Evolutionary conservation across 1,140 invertebrate species (phyloP).

Genomic region (Hyposmocoma kahamanoa): DNA sequence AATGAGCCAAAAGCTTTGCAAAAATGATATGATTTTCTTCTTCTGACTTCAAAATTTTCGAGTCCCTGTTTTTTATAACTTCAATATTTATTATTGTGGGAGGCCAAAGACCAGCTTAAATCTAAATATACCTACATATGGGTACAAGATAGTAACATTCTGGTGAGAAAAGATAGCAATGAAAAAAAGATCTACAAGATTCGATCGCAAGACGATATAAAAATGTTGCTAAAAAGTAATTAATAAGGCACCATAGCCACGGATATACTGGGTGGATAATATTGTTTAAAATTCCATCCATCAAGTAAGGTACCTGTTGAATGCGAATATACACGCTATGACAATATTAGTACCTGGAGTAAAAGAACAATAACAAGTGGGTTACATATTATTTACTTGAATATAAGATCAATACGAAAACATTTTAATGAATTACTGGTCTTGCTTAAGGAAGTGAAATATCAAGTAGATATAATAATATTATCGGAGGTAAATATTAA

Average conservation of each 20-base stretch:
- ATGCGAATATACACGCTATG: not conserved
- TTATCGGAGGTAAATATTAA: slow-evolving; percentile 9
- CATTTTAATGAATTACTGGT: slow-evolving; percentile 7
- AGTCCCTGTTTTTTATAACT: too few species aligned
- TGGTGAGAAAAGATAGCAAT: slow-evolving; percentile 1
- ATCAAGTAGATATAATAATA: slow-evolving; percentile 7
- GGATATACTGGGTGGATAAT: not conserved
- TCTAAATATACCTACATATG: slow-evolving; percentile 7
- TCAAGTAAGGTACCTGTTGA: not conserved
- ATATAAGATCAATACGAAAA: slow-evolving; percentile 8
- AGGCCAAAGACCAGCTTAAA: not conserved
- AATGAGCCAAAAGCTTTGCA: too few species aligned
- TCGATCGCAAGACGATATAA: slow-evolving; percentile 3
- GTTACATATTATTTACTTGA: slow-evolving; percentile 3
- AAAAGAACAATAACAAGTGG: not conserved
- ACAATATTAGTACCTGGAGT: not conserved
- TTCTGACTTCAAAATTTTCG: too few species aligned
- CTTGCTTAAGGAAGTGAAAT: not conserved
- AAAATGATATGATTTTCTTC: too few species aligned
- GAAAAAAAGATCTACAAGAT: slow-evolving; percentile 11
- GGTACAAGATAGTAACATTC: slow-evolving; percentile 7
- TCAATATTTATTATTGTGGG: slow-evolving; percentile 6
- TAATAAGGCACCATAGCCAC: not conserved
- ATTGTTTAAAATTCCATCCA: not conserved
- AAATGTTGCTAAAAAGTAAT: not conserved